phyloP scores from a whole-genome alignment of 2,888 invertebrate species.

The Bellardia pandia region DNA sequence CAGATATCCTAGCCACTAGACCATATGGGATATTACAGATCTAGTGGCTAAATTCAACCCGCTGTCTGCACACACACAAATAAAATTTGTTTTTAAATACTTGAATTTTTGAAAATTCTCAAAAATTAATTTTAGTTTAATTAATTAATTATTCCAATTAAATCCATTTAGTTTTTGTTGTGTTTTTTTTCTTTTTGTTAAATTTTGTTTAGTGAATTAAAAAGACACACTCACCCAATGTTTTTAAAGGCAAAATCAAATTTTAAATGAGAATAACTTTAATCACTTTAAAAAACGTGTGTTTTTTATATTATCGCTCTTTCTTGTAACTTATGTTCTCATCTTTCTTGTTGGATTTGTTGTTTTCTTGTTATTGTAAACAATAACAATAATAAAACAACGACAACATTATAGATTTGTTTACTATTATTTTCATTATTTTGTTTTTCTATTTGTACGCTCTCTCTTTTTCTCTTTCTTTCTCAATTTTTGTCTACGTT shows the following conservation, averaged over 20 bases:
- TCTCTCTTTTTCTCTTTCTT: constrained; percentile 48
- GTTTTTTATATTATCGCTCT: background rate
- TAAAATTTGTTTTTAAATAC: constrained; percentile 71
- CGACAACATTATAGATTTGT: background rate
- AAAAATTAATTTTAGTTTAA: constrained; percentile 55
- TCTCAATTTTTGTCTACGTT: constrained; percentile 60
- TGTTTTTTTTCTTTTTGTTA: background rate
- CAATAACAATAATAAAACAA: constrained; percentile 4
- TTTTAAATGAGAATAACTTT: background rate
- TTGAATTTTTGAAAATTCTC: constrained; percentile 69
- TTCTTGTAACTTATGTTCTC: background rate
- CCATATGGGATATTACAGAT: constrained; percentile 73
- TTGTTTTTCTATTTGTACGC: constrained; percentile 4
- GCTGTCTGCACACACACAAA: constrained; percentile 34
- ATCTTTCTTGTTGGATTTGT: background rate
- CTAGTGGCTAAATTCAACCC: constrained; percentile 35
- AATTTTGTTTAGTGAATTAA: constrained; percentile 4
- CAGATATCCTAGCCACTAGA: constrained; percentile 76
- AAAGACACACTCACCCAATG: background rate
- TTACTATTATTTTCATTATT: constrained; percentile 1
- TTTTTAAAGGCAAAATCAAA: constrained; percentile 34
- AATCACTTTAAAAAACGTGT: background rate
- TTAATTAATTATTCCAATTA: constrained; percentile 30
- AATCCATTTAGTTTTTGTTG: constrained; percentile 12
- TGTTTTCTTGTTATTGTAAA: constrained; percentile 19